phyloP scores from a whole-genome alignment of 2,113 vertebrate species.

The Sceloporus undulatus region DNA sequence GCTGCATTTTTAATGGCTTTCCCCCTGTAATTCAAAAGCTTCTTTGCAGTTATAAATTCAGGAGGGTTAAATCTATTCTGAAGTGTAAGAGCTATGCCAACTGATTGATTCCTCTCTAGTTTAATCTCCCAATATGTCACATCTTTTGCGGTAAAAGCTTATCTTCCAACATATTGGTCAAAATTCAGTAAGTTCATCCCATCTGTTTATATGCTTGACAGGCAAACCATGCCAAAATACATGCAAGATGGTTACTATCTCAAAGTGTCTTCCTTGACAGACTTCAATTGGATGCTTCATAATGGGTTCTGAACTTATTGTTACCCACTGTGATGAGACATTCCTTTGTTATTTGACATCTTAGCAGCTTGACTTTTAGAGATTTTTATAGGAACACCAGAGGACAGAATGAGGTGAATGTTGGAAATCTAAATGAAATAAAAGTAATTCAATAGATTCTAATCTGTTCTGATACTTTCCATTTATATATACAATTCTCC shows the following conservation, averaged over 20 bases:
- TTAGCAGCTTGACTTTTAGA: not conserved
- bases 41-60: conserved; percentile 22
- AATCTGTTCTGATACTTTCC: too few species aligned
- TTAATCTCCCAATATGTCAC: conserved; percentile 15
- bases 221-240: not conserved
- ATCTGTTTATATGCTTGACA: not conserved
- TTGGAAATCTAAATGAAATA: not conserved
- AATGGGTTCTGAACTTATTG: not conserved
- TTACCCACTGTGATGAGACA: not conserved
- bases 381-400: not conserved
- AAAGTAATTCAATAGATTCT: not conserved
- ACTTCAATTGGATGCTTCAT: conserved; percentile 7
- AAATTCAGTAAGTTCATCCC: not conserved
- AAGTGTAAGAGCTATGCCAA: conserved; percentile 36
- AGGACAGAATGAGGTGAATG: not conserved
- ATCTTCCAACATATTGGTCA: not conserved
- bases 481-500: too few species aligned
- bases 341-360: not conserved
- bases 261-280: not conserved
- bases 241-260: not conserved
- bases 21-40: conserved; percentile 20
- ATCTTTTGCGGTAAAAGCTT: conserved; percentile 27
- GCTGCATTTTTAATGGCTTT: conserved; percentile 19
- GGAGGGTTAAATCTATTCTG: conserved; percentile 22
- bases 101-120: conserved; percentile 40